Evolutionary conservation across 2,888 invertebrate genomes (phyloP).

Genomic region (Xestobium rufovillosum): DNA sequence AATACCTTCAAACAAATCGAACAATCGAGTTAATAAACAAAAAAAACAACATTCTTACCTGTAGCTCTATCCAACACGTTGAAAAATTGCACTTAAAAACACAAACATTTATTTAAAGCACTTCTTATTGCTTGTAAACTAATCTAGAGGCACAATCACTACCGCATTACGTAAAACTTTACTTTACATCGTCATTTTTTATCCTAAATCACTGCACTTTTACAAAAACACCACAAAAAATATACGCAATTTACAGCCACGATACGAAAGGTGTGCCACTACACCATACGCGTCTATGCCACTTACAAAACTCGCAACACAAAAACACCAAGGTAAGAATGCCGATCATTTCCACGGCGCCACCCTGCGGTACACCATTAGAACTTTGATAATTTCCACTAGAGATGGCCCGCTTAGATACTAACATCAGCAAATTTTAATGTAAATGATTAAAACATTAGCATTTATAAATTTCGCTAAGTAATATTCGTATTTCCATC

Average conservation of each 20-base stretch:
- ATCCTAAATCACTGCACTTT: neutral
- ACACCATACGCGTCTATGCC: constrained; percentile 26
- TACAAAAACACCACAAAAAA: constrained; percentile 4
- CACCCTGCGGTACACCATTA: too few species aligned
- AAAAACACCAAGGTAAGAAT: constrained; percentile 24
- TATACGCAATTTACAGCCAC: constrained; percentile 13
- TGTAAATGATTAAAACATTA: too few species aligned
- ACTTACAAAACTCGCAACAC: too few species aligned
- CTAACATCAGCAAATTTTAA: too few species aligned
- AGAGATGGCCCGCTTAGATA: too few species aligned
- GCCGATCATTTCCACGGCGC: constrained; percentile 15
- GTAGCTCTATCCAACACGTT: constrained; percentile 30
- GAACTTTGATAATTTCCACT: too few species aligned
- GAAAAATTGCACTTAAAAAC: constrained; percentile 28
- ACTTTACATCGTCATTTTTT: neutral
- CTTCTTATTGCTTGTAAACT: constrained; percentile 4
- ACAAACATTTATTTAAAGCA: constrained; percentile 22
- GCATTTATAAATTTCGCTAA: too few species aligned
- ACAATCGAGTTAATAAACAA: too few species aligned
- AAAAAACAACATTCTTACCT: constrained; percentile 27
- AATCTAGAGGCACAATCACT: neutral
- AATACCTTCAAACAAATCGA: too few species aligned
- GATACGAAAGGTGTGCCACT: constrained; percentile 25
- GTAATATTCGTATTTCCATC: too few species aligned
- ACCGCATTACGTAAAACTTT: too few species aligned